These are phyloP conservation scores for Diceros bicornis DNA, from an alignment of 2,797 vertebrate genomes.

Conservation along the genomic window DNA sequence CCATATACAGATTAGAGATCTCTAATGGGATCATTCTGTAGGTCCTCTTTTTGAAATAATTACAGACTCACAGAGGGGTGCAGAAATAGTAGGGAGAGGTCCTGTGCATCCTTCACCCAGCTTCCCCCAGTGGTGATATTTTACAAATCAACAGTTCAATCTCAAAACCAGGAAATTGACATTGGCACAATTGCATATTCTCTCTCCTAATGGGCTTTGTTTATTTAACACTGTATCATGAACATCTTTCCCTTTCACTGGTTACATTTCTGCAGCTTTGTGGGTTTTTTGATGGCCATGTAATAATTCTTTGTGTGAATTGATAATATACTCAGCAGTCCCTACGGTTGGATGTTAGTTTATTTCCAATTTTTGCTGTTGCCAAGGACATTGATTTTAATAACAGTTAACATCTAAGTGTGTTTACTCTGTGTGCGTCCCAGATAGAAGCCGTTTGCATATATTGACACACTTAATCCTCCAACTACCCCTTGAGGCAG, in stretches of 20 bases:
- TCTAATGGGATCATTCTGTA: not conserved
- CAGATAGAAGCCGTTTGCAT: not conserved
- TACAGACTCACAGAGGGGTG: too few species aligned
- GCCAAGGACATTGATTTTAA: not conserved
- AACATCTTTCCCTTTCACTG: not conserved
- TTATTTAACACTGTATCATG: not conserved
- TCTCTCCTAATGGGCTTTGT: not conserved
- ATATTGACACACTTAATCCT: not conserved
- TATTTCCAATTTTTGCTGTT: not conserved
- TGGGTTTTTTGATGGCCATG: not conserved
- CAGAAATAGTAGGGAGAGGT: not conserved
- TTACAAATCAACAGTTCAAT: too few species aligned
- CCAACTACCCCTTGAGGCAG: not conserved
- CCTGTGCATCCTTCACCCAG: too few species aligned
- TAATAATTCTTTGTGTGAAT: not conserved
- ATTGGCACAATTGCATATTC: fast-evolving
- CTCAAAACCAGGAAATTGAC: not conserved
- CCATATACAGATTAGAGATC: not conserved
- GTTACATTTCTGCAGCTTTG: not conserved
- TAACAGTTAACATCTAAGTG: not conserved
- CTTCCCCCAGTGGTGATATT: not conserved
- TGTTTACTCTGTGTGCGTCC: not conserved
- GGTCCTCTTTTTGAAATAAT: not conserved
- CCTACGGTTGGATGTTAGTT: not conserved
- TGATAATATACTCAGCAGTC: too few species aligned